These are phyloP conservation scores for Lysiphlebus fabarum DNA, from an alignment of 1,140 invertebrate species.

Conservation along the genomic window DNA sequence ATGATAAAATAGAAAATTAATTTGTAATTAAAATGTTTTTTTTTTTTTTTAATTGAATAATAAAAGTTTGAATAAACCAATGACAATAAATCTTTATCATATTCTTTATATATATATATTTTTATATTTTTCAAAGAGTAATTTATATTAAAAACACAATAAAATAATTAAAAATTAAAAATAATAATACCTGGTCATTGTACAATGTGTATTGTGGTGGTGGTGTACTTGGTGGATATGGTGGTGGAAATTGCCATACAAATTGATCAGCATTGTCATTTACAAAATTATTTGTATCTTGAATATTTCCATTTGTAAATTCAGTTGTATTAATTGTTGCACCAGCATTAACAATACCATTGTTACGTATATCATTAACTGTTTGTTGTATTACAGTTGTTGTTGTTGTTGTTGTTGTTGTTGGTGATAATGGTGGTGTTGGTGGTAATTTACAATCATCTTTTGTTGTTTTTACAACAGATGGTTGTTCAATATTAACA, in stretches of 20 bases:
- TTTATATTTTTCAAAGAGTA: neutral
- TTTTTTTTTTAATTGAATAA: neutral
- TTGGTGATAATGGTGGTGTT: constrained; percentile 29
- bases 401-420: constrained; percentile 30
- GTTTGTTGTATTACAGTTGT: constrained; percentile 42
- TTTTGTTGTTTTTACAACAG: constrained; percentile 60
- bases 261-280: constrained; percentile 58
- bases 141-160: constrained; percentile 5
- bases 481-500: constrained; percentile 62
- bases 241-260: constrained; percentile 76
- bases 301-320: constrained; percentile 20
- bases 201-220: constrained; percentile 71
- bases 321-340: constrained; percentile 20
- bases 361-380: constrained; percentile 24
- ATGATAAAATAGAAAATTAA: no score
- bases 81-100: no score
- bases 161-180: constrained; percentile 6
- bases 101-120: no score
- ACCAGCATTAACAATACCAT: constrained; percentile 25
- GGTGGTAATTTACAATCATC: constrained; percentile 19
- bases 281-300: constrained; percentile 26
- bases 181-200: constrained; percentile 68
- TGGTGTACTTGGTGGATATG: constrained; percentile 56
- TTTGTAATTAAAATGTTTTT: no score
- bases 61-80: neutral